phyloP scores from a whole-genome alignment of 2,113 vertebrate species.

The Chrysemys picta region DNA sequence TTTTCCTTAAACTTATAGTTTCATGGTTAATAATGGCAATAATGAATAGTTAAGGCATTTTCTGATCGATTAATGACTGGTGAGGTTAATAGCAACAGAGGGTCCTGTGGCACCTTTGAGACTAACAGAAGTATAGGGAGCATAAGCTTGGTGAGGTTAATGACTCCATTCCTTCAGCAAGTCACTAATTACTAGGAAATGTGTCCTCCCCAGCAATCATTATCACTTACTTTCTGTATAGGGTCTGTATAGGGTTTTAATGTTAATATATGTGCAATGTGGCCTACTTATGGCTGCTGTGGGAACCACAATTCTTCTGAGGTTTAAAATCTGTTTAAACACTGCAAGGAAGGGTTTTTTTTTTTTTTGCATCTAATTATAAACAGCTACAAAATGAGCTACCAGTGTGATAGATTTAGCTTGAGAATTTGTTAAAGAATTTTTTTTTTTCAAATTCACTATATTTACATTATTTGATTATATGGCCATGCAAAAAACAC shows the following conservation, averaged over 20 bases:
- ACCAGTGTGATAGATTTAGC: not conserved
- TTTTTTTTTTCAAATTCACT: accelerated
- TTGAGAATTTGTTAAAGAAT: not conserved
- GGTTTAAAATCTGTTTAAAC: not conserved
- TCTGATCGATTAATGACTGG: not conserved
- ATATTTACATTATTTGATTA: not conserved
- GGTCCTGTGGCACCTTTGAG: too few relatives aligned
- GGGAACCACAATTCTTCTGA: not conserved
- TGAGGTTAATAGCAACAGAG: not conserved
- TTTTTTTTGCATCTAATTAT: not conserved
- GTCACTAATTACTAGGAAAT: not conserved
- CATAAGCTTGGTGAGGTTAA: not conserved
- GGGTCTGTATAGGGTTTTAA: not conserved
- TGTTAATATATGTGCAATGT: not conserved
- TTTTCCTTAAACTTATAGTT: not conserved
- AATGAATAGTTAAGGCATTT: not conserved
- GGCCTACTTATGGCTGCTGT: not conserved
- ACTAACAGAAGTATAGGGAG: too few relatives aligned
- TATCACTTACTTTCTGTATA: not conserved
- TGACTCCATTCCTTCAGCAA: not conserved
- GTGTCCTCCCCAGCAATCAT: not conserved
- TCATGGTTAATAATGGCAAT: not conserved
- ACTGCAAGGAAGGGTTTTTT: not conserved
- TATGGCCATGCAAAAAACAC: accelerated
- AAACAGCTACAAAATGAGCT: not conserved